phyloP scores from a whole-genome alignment of 2,797 vertebrate species.

The Meda fulgida region DNA sequence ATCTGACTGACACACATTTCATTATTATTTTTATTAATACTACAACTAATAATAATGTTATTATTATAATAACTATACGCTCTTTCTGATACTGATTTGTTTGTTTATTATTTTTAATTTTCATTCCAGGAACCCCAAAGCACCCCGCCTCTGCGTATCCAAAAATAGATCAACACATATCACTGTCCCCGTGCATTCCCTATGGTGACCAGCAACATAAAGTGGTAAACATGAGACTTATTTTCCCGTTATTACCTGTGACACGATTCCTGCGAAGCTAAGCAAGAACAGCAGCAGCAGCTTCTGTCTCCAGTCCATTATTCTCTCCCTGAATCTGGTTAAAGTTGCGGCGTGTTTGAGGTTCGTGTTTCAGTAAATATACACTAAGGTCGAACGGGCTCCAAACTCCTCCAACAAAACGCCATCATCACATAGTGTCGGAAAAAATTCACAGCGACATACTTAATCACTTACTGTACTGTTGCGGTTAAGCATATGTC shows the following conservation, averaged over 20 bases:
- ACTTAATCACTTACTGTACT: neutral
- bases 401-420: slow-evolving; percentile 50
- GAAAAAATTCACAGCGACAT: slow-evolving; percentile 32
- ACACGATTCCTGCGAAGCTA: slow-evolving; percentile 59
- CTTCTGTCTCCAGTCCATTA: slow-evolving; percentile 52
- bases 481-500: neutral
- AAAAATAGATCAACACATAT: slow-evolving; percentile 57
- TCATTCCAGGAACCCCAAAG: slow-evolving; percentile 9
- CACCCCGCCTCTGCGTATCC: slow-evolving; percentile 42
- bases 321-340: slow-evolving; percentile 2
- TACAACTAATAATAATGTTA: neutral
- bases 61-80: no score
- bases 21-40: neutral
- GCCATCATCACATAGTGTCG: slow-evolving; percentile 28
- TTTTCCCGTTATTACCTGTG: slow-evolving; percentile 68
- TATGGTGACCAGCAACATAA: slow-evolving; percentile 31
- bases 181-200: slow-evolving; percentile 26
- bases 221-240: slow-evolving; percentile 29
- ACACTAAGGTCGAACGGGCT: slow-evolving; percentile 66
- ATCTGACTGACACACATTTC: neutral
- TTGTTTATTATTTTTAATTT: neutral
- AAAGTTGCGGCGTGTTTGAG: neutral
- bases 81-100: neutral
- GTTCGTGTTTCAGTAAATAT: slow-evolving; percentile 52
- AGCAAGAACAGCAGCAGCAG: slow-evolving; percentile 59